These are phyloP conservation scores for Smittia sp. DNA, from an alignment of 2,888 invertebrate species.

Conservation along the genomic window DNA sequence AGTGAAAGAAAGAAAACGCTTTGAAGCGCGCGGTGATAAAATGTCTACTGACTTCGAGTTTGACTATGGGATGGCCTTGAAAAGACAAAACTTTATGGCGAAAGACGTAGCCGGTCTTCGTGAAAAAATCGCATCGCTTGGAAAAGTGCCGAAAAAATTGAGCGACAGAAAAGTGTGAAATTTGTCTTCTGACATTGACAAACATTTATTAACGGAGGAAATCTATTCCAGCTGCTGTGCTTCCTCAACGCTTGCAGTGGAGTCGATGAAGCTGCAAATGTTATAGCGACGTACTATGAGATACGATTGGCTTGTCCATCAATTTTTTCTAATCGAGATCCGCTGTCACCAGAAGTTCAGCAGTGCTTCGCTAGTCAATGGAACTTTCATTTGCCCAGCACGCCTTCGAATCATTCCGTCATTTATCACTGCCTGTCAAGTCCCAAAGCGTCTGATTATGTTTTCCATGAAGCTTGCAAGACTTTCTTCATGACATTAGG, in stretches of 20 bases:
- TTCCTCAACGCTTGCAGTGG: conserved; percentile 43
- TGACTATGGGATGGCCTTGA: neutral
- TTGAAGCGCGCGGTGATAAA: conserved; percentile 26
- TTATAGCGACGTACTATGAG: conserved; percentile 60
- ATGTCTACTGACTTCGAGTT: conserved; percentile 40
- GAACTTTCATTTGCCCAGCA: conserved; percentile 59
- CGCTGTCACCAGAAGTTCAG: conserved; percentile 51
- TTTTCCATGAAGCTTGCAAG: conserved; percentile 60
- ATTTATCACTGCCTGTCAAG: conserved; percentile 62
- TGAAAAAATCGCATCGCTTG: conserved; percentile 21
- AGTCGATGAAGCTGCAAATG: conserved; percentile 42
- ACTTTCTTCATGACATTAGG: conserved; percentile 60
- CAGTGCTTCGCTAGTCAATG: conserved; percentile 56
- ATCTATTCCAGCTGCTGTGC: conserved; percentile 42
- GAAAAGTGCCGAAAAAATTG: conserved; percentile 41
- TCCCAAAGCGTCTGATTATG: conserved; percentile 59
- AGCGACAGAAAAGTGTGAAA: conserved; percentile 43
- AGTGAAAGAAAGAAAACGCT: conserved; percentile 37
- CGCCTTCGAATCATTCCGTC: conserved; percentile 60
- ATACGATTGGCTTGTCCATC: conserved; percentile 61
- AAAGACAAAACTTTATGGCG: neutral
- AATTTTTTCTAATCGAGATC: conserved; percentile 61
- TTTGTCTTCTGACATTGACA: neutral
- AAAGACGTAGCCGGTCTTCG: neutral
- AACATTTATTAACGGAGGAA: neutral